Percentiles rank a stretch among this genome's conserved stretches.
phyloP scores from a whole-genome alignment of 2,888 invertebrate genomes.

The Dorcus parallelipipedus region DNA sequence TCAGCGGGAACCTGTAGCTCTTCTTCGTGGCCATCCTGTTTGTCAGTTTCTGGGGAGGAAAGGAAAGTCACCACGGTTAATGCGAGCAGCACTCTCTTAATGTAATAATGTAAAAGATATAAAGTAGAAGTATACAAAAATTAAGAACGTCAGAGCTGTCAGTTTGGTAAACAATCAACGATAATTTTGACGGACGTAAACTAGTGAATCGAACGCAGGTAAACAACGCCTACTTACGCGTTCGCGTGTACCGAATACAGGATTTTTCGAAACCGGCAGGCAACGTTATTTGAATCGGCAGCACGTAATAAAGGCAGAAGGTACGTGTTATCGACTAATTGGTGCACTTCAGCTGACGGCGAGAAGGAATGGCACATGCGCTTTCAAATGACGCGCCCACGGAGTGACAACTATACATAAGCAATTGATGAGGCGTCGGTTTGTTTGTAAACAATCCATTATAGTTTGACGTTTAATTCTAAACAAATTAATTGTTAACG shows the following conservation, averaged over 20 bases:
- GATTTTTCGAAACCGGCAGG: neutral
- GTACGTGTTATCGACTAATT: slow-evolving; percentile 14
- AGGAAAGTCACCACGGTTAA: no score
- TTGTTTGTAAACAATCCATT: no score
- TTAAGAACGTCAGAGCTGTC: no score
- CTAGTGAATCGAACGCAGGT: no score
- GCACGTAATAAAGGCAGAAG: neutral
- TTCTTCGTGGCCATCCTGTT: slow-evolving; percentile 48
- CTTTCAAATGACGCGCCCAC: slow-evolving; percentile 3
- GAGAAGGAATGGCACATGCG: slow-evolving; percentile 14
- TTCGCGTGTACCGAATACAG: neutral
- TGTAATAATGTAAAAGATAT: neutral
- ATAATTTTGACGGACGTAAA: no score
- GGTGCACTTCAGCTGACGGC: neutral
- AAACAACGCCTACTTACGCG: no score
- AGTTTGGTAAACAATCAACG: no score
- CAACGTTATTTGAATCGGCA: neutral
- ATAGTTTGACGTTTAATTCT: no score
- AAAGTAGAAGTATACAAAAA: no score
- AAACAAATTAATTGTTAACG: no score
- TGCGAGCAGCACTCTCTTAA: slow-evolving; percentile 3
- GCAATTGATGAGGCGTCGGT: no score
- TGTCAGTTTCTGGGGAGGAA: slow-evolving; percentile 44
- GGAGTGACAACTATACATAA: no score
- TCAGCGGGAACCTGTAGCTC: slow-evolving; percentile 57